Evolutionary conservation across 1,140 invertebrate species (phyloP).

Genomic region (Drosophila suzukii): DNA sequence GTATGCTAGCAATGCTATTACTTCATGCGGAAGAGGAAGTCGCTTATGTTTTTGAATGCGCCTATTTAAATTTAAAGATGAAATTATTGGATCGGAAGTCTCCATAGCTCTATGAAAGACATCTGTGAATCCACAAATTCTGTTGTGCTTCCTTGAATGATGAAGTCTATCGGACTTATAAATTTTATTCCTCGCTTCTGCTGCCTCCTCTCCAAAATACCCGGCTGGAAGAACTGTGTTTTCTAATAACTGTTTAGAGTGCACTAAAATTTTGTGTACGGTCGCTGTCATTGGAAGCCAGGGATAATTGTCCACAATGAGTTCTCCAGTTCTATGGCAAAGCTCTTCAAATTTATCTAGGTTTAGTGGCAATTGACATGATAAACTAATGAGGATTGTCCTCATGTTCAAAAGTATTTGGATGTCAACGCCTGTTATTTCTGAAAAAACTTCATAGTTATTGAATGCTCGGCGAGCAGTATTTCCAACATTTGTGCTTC

Average conservation of each 20-base stretch:
- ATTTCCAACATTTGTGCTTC: not conserved
- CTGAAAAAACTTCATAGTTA: too few species aligned
- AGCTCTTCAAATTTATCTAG: constrained; percentile 10
- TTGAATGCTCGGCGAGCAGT: not conserved
- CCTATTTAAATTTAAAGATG: too few species aligned
- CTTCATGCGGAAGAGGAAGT: too few species aligned
- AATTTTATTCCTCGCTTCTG: not conserved
- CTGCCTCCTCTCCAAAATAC: not conserved
- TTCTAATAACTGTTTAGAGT: constrained; percentile 21
- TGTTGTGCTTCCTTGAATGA: too few species aligned
- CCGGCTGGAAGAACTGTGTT: constrained; percentile 14
- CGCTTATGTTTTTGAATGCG: too few species aligned
- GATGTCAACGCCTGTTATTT: not conserved
- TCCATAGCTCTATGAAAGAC: too few species aligned
- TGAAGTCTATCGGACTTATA: too few species aligned
- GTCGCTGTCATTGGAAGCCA: constrained; percentile 37
- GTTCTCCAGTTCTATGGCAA: not conserved
- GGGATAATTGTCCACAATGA: constrained; percentile 15
- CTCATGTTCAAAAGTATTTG: constrained; percentile 14
- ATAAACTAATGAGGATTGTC: not conserved
- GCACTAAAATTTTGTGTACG: constrained; percentile 26
- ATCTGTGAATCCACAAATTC: too few species aligned
- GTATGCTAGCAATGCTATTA: too few species aligned
- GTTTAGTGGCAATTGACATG: constrained; percentile 13
- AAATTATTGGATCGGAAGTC: too few species aligned